Percentiles rank a stretch among this genome's conserved stretches.
Conservation (phyloP, 2,113 vertebrate genomes). For the Notothenia rossii region DNA sequence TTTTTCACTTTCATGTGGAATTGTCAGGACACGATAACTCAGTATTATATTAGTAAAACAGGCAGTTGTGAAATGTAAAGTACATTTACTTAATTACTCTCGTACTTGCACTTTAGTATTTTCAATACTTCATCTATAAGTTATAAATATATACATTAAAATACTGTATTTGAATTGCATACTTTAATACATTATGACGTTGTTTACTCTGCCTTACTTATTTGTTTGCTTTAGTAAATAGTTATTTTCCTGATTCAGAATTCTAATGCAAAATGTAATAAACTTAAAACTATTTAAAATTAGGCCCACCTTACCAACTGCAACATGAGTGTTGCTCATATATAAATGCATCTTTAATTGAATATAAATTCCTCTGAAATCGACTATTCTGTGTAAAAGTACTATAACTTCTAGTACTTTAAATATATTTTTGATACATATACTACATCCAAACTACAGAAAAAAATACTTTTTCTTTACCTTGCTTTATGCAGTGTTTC, state of each 20-base stretch:
- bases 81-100: background rate
- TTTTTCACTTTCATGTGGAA: background rate
- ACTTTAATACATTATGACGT: background rate
- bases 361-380: background rate
- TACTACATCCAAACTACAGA: no score
- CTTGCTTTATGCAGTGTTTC: no score
- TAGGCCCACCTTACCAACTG: background rate
- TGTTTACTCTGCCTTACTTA: background rate
- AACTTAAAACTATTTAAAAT: background rate
- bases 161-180: background rate
- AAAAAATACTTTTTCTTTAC: no score
- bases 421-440: background rate
- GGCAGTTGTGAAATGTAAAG: background rate
- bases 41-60: background rate
- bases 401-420: background rate
- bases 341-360: background rate
- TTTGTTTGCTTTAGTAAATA: background rate
- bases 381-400: background rate
- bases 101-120: background rate
- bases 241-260: background rate
- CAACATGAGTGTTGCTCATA: background rate
- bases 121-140: background rate
- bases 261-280: background rate
- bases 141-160: background rate
- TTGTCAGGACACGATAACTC: background rate